Conservation (phyloP, 2,797 vertebrate genomes). For the Margarornis squamiger region DNA sequence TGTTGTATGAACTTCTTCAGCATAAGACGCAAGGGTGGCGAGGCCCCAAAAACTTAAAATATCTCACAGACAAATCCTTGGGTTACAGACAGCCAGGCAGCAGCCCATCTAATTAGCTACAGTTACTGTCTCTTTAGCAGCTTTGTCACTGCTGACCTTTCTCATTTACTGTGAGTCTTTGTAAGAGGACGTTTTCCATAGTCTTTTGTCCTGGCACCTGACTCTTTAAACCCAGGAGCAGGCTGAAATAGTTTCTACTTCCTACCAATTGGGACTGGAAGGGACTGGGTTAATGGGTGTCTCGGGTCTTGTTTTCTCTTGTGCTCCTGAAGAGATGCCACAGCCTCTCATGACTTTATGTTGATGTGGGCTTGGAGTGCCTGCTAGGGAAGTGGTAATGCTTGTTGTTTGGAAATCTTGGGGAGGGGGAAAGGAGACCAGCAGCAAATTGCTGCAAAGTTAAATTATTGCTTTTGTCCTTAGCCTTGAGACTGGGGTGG, state of each 20-base stretch:
- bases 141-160: neutral
- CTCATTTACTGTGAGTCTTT: neutral
- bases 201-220: neutral
- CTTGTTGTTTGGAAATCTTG: neutral
- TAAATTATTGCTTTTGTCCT: neutral
- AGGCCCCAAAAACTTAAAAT: neutral
- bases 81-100: neutral
- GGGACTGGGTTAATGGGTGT: neutral
- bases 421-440: neutral
- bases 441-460: neutral
- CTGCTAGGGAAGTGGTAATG: neutral
- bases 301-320: neutral
- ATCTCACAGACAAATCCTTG: neutral
- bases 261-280: neutral
- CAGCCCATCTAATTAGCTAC: neutral
- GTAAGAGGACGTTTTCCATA: neutral
- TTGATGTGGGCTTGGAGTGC: neutral
- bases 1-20: neutral
- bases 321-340: neutral
- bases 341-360: neutral
- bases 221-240: neutral
- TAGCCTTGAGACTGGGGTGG: neutral
- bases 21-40: accelerated
- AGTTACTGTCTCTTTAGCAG: neutral
- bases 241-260: neutral